Percentiles rank a stretch among this genome's conserved stretches.
Evolutionary conservation across 2,888 invertebrate species (phyloP).

Genomic region (Camponotus fellah): DNA sequence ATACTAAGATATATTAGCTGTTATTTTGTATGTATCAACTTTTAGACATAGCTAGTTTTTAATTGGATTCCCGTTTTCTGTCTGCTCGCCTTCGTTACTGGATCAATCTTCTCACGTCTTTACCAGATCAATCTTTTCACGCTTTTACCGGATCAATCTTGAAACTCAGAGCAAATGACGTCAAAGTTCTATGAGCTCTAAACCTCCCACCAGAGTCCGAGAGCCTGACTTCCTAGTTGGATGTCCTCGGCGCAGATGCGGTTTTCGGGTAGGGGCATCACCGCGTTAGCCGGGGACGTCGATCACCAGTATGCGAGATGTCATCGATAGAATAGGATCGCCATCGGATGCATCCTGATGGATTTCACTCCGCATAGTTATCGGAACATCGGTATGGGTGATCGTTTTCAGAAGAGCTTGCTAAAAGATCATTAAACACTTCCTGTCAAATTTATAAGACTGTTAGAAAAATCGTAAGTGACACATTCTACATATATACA

Average conservation of each 20-base stretch:
- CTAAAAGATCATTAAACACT: background rate
- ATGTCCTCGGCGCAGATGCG: constrained; percentile 75
- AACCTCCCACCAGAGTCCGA: constrained; percentile 62
- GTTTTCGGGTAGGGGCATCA: constrained; percentile 65
- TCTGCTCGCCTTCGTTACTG: background rate
- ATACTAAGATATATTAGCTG: background rate
- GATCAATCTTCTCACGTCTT: background rate
- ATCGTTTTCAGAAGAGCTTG: background rate
- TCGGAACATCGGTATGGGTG: background rate
- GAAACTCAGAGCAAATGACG: background rate
- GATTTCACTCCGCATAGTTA: background rate
- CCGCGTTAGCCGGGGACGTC: constrained; percentile 59
- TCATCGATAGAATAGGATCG: constrained; percentile 62
- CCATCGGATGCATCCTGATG: constrained; percentile 17
- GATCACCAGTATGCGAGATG: constrained; percentile 73
- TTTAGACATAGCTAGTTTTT: background rate
- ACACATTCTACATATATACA: background rate
- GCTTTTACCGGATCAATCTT: constrained; percentile 4
- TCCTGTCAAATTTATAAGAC: background rate
- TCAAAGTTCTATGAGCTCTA: constrained; percentile 15
- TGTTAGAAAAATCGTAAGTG: background rate
- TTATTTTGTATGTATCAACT: background rate
- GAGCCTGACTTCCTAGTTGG: constrained; percentile 50
- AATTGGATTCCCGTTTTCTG: background rate
- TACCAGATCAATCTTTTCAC: no score